phyloP scores from a whole-genome alignment of 92 coral and sea anemone species.

The Scolanthus callimorphus region DNA sequence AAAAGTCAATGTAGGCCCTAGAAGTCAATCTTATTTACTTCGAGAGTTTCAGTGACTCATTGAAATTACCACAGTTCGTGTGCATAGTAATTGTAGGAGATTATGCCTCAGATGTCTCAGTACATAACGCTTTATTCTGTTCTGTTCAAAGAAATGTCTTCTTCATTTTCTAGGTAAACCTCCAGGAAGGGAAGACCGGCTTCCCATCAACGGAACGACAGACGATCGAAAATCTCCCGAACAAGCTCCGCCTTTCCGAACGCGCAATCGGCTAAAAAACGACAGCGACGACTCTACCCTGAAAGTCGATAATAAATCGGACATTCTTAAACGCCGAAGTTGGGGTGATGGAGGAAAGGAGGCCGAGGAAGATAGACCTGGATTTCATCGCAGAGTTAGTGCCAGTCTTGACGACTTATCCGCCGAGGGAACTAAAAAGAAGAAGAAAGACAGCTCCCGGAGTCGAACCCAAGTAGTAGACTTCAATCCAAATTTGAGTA shows the following conservation, averaged over 20 bases:
- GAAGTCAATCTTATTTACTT: too few relatives aligned
- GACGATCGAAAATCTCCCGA: background rate
- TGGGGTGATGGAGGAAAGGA: slow-evolving; percentile 52
- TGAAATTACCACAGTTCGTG: too few relatives aligned
- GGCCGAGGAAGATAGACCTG: slow-evolving; percentile 27
- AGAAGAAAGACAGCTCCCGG: slow-evolving; percentile 13
- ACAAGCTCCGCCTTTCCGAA: background rate
- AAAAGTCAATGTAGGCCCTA: too few relatives aligned
- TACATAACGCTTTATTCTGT: too few relatives aligned
- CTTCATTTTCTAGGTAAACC: background rate
- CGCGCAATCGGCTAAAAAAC: too few relatives aligned
- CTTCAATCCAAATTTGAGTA: slow-evolving; percentile 15
- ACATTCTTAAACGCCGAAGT: slow-evolving; percentile 43
- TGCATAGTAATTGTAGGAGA: too few relatives aligned
- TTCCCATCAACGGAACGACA: background rate
- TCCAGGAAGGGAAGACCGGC: background rate
- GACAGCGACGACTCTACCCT: slow-evolving; percentile 5
- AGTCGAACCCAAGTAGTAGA: slow-evolving; percentile 28
- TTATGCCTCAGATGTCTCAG: too few relatives aligned
- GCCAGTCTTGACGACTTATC: slow-evolving; percentile 73
- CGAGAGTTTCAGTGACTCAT: too few relatives aligned
- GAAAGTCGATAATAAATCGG: slow-evolving; percentile 31
- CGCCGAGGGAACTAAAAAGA: slow-evolving; percentile 16
- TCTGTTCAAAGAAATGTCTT: too few relatives aligned
- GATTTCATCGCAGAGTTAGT: slow-evolving; percentile 54